Evolutionary conservation across 2,888 invertebrate genomes (phyloP).

Genomic region (Nasonia oneida): DNA sequence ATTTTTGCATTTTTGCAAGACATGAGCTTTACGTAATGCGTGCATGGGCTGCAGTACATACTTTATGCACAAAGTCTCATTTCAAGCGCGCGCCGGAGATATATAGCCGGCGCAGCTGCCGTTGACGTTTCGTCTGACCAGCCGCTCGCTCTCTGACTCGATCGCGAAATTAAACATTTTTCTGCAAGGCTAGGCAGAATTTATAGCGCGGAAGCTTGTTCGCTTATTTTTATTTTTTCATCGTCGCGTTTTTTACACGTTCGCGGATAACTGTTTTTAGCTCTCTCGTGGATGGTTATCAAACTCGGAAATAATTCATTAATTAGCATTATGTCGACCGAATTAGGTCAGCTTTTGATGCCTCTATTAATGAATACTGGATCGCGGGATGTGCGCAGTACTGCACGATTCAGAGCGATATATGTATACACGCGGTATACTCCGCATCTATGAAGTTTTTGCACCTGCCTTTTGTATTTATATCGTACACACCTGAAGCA

Average conservation of each 20-base stretch:
- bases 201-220: constrained; percentile 18
- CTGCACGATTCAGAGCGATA: not conserved
- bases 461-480: not conserved
- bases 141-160: constrained; percentile 34
- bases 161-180: constrained; percentile 60
- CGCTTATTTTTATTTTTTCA: constrained; percentile 4
- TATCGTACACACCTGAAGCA: not conserved
- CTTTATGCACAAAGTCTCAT: constrained; percentile 57
- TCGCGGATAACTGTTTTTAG: not conserved
- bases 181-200: constrained; percentile 44
- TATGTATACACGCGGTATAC: not conserved
- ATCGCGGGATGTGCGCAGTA: not conserved
- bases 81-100: constrained; percentile 18
- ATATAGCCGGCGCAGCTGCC: constrained; percentile 53
- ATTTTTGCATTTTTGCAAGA: not conserved
- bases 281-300: not conserved
- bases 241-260: not conserved
- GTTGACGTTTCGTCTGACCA: constrained; percentile 58
- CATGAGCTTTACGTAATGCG: constrained; percentile 9
- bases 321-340: not conserved
- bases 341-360: not conserved
- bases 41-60: not conserved
- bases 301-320: not conserved
- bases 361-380: not conserved
- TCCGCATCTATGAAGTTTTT: not conserved